Base-by-base conservation (phyloP, 2,797 vertebrate genomes). In the Syngnathus acus region DNA sequence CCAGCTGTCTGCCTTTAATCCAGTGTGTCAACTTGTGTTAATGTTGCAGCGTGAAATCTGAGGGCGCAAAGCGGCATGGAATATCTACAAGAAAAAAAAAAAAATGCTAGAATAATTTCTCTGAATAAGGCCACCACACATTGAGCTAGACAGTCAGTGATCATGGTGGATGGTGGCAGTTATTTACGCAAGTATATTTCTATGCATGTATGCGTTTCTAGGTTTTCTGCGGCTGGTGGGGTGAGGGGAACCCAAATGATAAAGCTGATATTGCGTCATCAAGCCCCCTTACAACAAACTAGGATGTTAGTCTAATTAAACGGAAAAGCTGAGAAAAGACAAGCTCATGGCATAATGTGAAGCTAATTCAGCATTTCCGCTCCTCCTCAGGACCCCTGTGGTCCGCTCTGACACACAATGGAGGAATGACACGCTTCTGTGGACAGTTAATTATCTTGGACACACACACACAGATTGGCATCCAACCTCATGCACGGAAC, bases 1-100 rank as follows among this genome's bases (percentile, higher is more conserved):
- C 95, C 95, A 95, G 93, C 94, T 95, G 95, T 95, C 96, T 96
- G 94, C 92, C 88, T 94, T 92, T 97, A 97, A 97, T 98, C 96
- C 95, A 93, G 90, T 72, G 93, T 98, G 96, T 98, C 96, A 97
- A 94, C 92, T 95, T 93, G 89, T 88, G 94, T 98, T 98, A 98
- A 97, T 93, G 94, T 94, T 94, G 92, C 92, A 92, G 93, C 91
- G 90, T 95, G 94, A 98, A 96, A 95, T 94, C 94, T 93, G 93
- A 95, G 92, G 93, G 93, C 88, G 90, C 92, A 94, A 91, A 94
- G 93, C 92, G 82, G 93, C 92, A 87, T 91, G 89, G 92, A 95
- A 96, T 94, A 95, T 95, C 94, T 82, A 82, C 79, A 83, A 85
- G 79, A 89, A 93, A 93, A 93, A 93, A 93, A 84, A 93, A 93